A percentile compares a stretch with the other conserved stretches of the same genome.
These are phyloP conservation scores for Paralvinella palmiformis DNA, from an alignment of 1,140 invertebrate genomes.

Conservation along the genomic window DNA sequence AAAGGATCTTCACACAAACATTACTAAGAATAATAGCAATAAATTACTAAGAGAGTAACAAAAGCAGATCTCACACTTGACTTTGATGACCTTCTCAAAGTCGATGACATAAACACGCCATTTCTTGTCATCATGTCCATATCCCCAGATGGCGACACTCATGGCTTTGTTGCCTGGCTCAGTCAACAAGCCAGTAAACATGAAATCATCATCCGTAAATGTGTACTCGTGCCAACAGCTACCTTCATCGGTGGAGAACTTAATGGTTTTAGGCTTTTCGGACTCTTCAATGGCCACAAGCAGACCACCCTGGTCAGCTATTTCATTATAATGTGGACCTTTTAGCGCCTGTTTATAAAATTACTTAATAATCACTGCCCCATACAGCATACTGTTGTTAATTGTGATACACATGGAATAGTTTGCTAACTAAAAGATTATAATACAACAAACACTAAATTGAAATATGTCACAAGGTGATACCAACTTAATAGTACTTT, in stretches of 20 bases:
- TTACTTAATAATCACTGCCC: no score
- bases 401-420: no score
- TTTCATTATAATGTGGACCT: conserved; percentile 46
- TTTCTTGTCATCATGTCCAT: conserved; percentile 25
- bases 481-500: no score
- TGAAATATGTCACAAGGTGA: not conserved
- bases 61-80: conserved; percentile 31
- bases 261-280: conserved; percentile 73
- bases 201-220: conserved; percentile 60
- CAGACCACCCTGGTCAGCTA: conserved; percentile 47
- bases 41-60: conserved; percentile 7
- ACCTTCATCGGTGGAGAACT: conserved; percentile 46
- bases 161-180: conserved; percentile 42
- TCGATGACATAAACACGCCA: conserved; percentile 42
- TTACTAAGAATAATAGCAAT: not conserved
- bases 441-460: not conserved
- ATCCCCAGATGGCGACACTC: conserved; percentile 77
- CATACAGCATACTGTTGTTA: no score
- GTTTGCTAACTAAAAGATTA: no score
- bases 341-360: conserved; percentile 31
- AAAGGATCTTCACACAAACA: no score
- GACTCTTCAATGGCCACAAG: conserved; percentile 50
- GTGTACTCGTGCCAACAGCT: conserved; percentile 46
- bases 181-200: conserved; percentile 73
- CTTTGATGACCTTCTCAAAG: conserved; percentile 33